Conservation (phyloP, 2,888 invertebrate species). For the Opisthograptis luteolata region DNA sequence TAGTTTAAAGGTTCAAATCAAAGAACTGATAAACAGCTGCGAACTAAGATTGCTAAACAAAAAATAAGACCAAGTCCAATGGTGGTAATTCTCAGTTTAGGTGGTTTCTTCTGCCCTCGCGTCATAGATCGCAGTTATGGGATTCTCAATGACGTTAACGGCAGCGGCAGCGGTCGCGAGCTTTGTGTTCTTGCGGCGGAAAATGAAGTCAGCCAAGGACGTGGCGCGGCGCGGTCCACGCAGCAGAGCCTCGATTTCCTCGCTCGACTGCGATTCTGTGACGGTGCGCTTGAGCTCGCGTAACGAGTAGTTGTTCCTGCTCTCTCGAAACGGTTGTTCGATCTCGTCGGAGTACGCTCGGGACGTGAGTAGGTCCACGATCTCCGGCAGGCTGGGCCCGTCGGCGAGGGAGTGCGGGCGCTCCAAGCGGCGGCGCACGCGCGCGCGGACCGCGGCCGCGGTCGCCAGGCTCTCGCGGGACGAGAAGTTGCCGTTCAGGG, state of each 20-base stretch:
- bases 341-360: conserved; percentile 59
- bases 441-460: conserved; percentile 60
- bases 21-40: not conserved
- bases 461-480: conserved; percentile 58
- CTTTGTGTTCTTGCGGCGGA: conserved; percentile 43
- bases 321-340: conserved; percentile 35
- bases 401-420: conserved; percentile 69
- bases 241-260: conserved; percentile 14
- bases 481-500: not conserved
- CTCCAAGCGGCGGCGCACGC: conserved; percentile 57
- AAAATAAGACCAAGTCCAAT: not conserved
- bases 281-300: conserved; percentile 43
- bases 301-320: conserved; percentile 46
- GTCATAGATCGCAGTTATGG: conserved; percentile 59
- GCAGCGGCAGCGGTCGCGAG: conserved; percentile 29
- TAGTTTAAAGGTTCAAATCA: not conserved
- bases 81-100: not conserved
- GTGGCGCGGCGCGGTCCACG: conserved; percentile 45
- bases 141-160: conserved; percentile 69
- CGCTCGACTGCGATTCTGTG: conserved; percentile 54
- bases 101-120: conserved; percentile 1
- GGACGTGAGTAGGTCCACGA: conserved; percentile 53
- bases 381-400: conserved; percentile 49
- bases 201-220: conserved; percentile 59
- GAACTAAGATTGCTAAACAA: not conserved